phyloP scores from a whole-genome alignment of 2,888 invertebrate species.

The Anorthoa munda region DNA sequence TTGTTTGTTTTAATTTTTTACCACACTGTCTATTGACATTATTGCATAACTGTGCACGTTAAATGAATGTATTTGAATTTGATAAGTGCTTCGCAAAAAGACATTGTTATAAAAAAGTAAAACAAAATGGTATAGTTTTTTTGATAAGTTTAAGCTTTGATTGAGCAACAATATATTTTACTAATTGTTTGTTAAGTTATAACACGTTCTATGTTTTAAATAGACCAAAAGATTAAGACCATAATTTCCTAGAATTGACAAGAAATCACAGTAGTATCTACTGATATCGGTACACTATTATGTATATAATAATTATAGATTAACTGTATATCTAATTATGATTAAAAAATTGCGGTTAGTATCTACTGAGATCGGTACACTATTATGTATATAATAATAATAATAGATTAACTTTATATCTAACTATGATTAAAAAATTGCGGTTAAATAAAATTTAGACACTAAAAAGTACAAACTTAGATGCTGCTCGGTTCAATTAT shows the following conservation, averaged over 20 bases:
- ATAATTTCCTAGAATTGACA: too few species aligned
- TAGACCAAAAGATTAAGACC: background rate
- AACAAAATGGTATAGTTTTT: background rate
- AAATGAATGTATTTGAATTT: too few species aligned
- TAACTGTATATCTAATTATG: too few species aligned
- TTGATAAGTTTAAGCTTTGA: too few species aligned
- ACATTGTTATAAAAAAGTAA: background rate
- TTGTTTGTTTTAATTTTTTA: too few species aligned
- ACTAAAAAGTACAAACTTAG: background rate
- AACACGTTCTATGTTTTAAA: background rate
- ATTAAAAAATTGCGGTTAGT: too few species aligned
- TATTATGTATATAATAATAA: background rate
- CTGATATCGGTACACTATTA: background rate
- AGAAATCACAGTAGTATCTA: background rate
- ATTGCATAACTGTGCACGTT: too few species aligned
- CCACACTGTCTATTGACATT: too few species aligned
- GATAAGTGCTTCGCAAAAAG: background rate
- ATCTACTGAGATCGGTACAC: background rate
- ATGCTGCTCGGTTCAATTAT: background rate
- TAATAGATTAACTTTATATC: too few species aligned
- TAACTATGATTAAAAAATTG: background rate
- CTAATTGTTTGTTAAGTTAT: background rate
- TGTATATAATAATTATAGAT: too few species aligned
- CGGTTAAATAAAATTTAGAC: background rate
- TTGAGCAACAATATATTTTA: background rate